These are phyloP conservation scores for Caiman crocodilus DNA, from an alignment of 2,797 vertebrate genomes.

Conservation along the genomic window DNA sequence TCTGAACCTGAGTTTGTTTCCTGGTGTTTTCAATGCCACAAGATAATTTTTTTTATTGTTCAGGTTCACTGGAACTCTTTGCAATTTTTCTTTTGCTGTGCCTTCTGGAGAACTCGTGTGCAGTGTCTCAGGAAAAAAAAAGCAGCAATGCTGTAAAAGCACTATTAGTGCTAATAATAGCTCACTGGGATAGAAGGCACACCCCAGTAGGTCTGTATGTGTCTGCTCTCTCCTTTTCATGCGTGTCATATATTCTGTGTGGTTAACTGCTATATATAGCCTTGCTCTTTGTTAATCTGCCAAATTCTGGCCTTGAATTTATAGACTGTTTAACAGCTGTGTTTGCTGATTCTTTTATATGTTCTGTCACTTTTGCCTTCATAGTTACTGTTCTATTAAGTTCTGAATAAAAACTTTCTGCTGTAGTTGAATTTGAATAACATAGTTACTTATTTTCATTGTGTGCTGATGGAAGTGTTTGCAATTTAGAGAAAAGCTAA, in stretches of 20 bases:
- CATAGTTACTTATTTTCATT: not conserved
- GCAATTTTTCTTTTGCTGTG: not conserved
- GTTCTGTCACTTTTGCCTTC: not conserved
- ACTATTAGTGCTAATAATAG: not conserved
- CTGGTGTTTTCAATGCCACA: not conserved
- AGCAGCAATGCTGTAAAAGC: accelerated
- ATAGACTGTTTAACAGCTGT: not conserved
- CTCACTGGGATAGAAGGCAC: not conserved
- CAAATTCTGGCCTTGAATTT: not conserved
- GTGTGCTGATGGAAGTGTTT: not conserved
- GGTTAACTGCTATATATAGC: not conserved
- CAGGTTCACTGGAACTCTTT: not conserved
- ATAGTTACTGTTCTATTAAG: not conserved
- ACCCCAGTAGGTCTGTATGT: accelerated
- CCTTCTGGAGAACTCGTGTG: not conserved
- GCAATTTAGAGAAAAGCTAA: not conserved
- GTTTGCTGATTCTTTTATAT: not conserved
- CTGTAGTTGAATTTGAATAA: not conserved
- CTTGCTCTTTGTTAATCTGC: not conserved
- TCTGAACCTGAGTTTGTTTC: not conserved
- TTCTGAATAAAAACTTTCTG: not conserved
- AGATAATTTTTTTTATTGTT: not conserved
- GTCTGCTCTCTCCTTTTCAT: not conserved
- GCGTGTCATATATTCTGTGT: not conserved
- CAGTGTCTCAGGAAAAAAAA: not conserved